Evolutionary conservation across 2,113 vertebrate species (phyloP), one percentile per base, ranked within the genome.

Genomic region (Peromyscus leucopus): DNA sequence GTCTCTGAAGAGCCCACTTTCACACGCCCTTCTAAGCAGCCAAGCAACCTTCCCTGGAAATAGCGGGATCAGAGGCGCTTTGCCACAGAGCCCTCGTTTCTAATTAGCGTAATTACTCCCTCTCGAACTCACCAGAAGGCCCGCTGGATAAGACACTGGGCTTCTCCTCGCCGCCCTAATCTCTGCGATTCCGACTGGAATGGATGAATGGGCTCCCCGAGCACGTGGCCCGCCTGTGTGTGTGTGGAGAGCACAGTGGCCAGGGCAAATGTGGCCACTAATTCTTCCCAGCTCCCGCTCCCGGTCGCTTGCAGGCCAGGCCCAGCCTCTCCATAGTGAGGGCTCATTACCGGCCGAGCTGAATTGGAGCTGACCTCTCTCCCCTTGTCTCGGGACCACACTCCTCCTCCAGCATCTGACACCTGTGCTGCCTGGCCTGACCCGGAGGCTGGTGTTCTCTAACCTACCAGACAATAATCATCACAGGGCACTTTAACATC

Each of bases 401-500:
- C 7, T 78, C 48, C 3, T 42, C 42, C 13, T 48, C 31, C 0
- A 79, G 84, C 36, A 17, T 19, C 90, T 71, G 57, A 80, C 90
- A 74, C 94, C 95, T 89, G 88, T 72, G 86, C 39, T 19, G 0
- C 90, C 88, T 79, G 90, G 89, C 39, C 93, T 95, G 89, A 94
- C 90, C 92, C 72, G 8, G 17, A 2, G 24, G 46, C 78, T 55
- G 0, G 39, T 36, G 13, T 90, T 94, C 93, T 75, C 92, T 79
- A 96, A 92, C 85, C 93, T 95, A 96, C 96, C 91, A 93, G 86
- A 74, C 67, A 65, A 95, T 55, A 93, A 93, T 93, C 94, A 97
- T 91, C 26, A 2, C 96, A 86, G 93, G 95, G 90, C 80, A 65
- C 80, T 89, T 93, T 88, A 74, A 96, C 92, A 90, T 97, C 88